Evolutionary conservation across 2,888 invertebrate species (phyloP).

Genomic region (Tenodera sinensis): DNA sequence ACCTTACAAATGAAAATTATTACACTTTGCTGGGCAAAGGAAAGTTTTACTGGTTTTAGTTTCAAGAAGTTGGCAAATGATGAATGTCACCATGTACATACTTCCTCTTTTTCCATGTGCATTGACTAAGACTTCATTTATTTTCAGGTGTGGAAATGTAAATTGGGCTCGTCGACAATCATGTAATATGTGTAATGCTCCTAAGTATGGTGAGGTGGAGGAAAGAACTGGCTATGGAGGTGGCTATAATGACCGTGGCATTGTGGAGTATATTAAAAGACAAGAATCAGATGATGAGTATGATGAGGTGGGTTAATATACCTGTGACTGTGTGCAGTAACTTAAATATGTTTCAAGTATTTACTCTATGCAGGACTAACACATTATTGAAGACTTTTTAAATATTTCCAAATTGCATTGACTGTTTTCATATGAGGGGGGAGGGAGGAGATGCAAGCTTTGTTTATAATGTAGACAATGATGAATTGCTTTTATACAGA

Average conservation of each 20-base stretch:
- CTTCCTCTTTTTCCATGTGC: not conserved
- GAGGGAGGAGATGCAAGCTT: too few species aligned
- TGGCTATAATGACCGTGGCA: conserved; percentile 92
- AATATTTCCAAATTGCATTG: too few species aligned
- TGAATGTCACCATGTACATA: not conserved
- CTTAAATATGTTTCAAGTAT: too few species aligned
- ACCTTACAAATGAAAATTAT: too few species aligned
- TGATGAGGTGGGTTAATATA: conserved; percentile 69
- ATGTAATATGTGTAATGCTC: conserved; percentile 98
- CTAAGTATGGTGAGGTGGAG: conserved; percentile 88
- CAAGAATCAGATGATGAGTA: conserved; percentile 88
- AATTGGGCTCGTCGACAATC: conserved; percentile 96
- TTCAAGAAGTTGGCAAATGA: not conserved
- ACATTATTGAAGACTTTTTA: too few species aligned
- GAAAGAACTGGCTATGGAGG: conserved; percentile 80
- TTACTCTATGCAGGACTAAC: too few species aligned
- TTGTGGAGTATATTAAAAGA: conserved; percentile 91
- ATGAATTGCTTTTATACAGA: too few species aligned
- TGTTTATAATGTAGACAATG: too few species aligned
- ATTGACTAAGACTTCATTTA: not conserved
- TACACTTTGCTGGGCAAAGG: too few species aligned
- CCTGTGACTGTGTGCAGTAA: too few species aligned
- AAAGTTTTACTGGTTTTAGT: too few species aligned
- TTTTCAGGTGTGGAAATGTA: conserved; percentile 83
- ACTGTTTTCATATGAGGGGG: too few species aligned